Evolutionary conservation across 1,140 invertebrate species (phyloP).

Genomic region (Eciton burchellii): DNA sequence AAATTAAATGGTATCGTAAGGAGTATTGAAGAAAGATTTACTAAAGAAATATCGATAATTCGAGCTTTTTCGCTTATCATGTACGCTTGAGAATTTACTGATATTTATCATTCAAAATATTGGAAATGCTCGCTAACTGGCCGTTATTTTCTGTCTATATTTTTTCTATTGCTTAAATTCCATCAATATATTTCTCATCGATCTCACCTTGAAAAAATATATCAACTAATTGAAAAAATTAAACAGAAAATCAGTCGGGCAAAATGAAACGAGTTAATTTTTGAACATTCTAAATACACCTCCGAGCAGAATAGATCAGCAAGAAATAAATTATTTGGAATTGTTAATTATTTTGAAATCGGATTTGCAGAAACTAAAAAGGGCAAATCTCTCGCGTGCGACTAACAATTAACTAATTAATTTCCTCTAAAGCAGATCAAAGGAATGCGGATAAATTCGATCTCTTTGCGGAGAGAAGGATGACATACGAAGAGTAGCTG

Average conservation of each 20-base stretch:
- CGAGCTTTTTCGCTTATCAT: constrained; percentile 44
- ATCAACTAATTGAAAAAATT: not conserved
- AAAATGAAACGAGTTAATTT: not conserved
- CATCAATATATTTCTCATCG: not conserved
- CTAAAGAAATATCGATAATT: constrained; percentile 58
- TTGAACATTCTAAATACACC: not conserved
- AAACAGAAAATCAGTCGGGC: too few species aligned
- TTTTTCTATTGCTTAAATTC: constrained; percentile 33
- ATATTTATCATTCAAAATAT: constrained; percentile 50
- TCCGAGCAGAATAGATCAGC: not conserved
- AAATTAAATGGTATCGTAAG: constrained; percentile 40
- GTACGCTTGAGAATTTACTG: constrained; percentile 45
- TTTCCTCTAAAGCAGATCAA: constrained; percentile 38
- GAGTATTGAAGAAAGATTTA: constrained; percentile 49
- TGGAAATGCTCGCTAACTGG: constrained; percentile 34
- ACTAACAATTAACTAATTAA: constrained; percentile 48
- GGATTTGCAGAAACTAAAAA: constrained; percentile 29
- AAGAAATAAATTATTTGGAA: not conserved
- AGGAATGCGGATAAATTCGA: constrained; percentile 44
- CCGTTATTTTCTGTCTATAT: constrained; percentile 20
- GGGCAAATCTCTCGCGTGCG: constrained; percentile 10
- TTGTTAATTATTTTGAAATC: not conserved
- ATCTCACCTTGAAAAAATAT: not conserved
- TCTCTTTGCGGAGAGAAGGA: constrained; percentile 37
- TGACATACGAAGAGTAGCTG: constrained; percentile 36